Evolutionary conservation across 2,797 vertebrate species (phyloP).

Genomic region (Danio aesculapii): DNA sequence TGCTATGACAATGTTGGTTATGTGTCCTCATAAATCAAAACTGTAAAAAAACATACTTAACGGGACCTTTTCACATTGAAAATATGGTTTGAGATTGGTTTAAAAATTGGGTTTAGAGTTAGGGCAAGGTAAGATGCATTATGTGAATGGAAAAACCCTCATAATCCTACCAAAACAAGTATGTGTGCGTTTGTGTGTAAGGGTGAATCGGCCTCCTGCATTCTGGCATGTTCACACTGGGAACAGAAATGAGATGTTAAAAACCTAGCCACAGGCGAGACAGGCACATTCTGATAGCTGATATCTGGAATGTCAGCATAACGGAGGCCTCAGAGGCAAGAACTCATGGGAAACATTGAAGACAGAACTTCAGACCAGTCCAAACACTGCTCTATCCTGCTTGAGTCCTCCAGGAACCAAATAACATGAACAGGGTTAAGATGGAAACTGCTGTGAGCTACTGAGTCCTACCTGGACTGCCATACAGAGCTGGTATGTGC

Average conservation of each 20-base stretch:
- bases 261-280: constrained; percentile 74
- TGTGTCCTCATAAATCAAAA: no score
- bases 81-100: no score
- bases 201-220: constrained; percentile 16
- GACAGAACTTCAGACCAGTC: constrained; percentile 72
- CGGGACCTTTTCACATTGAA: no score
- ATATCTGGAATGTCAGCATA: constrained; percentile 68
- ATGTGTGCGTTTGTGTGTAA: neutral
- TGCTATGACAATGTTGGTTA: no score
- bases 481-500: neutral
- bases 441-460: constrained; percentile 29
- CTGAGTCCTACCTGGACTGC: neutral
- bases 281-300: constrained; percentile 64
- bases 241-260: constrained; percentile 69
- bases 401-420: neutral
- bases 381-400: constrained; percentile 44
- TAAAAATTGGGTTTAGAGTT: no score
- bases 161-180: no score
- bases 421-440: neutral
- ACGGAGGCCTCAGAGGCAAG: constrained; percentile 44
- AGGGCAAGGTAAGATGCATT: no score
- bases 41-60: no score
- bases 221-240: constrained; percentile 75
- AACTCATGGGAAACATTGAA: constrained; percentile 73
- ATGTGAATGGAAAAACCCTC: no score